Percentiles rank a stretch among this genome's conserved stretches.
Evolutionary conservation across 2,797 vertebrate species (phyloP).

Genomic region (Smutsia temminckii): DNA sequence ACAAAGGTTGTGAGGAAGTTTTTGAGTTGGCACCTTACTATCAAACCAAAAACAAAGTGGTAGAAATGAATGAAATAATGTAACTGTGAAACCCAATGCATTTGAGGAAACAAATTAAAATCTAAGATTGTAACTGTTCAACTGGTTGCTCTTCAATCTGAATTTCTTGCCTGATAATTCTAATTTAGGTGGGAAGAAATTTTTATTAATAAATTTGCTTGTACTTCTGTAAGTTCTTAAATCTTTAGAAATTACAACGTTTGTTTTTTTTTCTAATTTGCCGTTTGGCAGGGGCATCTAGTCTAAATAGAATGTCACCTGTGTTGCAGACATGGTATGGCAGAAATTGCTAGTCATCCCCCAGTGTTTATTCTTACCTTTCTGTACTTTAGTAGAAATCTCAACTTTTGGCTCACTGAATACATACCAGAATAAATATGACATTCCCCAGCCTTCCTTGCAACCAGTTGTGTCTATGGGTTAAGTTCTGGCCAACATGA

Average conservation of each 20-base stretch:
- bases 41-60: neutral
- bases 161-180: neutral
- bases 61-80: neutral
- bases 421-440: neutral
- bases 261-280: neutral
- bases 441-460: neutral
- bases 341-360: neutral
- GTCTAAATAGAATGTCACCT: neutral
- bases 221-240: neutral
- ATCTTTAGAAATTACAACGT: neutral
- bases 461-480: neutral
- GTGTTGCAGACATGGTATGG: neutral
- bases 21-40: neutral
- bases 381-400: neutral
- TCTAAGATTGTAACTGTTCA: neutral
- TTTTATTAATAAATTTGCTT: neutral
- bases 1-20: neutral
- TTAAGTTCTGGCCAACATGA: neutral
- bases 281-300: neutral
- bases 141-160: neutral
- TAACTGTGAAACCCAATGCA: neutral
- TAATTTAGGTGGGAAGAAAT: neutral
- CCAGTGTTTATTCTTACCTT: neutral
- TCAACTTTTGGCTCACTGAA: neutral
- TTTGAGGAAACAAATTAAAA: neutral